phyloP scores from a whole-genome alignment of 2,797 vertebrate species.

The Muscicapa comitata region DNA sequence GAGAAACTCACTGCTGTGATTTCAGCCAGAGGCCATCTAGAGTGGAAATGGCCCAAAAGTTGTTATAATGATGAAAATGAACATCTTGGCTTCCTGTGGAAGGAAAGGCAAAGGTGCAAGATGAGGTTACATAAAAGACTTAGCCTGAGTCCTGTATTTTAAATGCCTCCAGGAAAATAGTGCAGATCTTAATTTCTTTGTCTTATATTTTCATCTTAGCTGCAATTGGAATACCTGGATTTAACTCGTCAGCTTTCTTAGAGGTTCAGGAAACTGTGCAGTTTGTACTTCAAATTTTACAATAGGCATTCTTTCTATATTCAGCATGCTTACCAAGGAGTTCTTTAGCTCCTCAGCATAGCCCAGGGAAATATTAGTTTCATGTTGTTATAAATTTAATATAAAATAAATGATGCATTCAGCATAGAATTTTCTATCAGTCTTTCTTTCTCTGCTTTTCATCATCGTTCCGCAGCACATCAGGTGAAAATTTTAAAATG shows the following conservation, averaged over 20 bases:
- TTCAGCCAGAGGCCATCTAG: background rate
- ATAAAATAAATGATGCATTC: background rate
- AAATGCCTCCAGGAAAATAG: background rate
- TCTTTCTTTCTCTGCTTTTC: background rate
- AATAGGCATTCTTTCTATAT: background rate
- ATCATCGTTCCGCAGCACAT: background rate
- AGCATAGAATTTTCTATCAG: background rate
- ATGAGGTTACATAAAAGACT: background rate
- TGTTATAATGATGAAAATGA: background rate
- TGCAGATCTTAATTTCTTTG: background rate
- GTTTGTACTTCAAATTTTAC: background rate
- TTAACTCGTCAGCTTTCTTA: background rate
- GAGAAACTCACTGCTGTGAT: background rate
- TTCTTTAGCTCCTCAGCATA: background rate
- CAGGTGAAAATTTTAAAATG: background rate
- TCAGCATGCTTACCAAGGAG: background rate
- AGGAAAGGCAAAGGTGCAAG: background rate
- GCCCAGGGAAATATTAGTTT: background rate
- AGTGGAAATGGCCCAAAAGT: background rate
- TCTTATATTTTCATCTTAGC: background rate
- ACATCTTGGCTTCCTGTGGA: background rate
- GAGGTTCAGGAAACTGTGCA: background rate
- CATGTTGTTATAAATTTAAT: background rate
- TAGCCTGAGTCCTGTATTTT: background rate
- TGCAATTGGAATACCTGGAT: background rate